A percentile compares a stretch with the other conserved stretches of the same genome.
Conservation (phyloP, 2,797 vertebrate species). For the Trachops cirrhosus region DNA sequence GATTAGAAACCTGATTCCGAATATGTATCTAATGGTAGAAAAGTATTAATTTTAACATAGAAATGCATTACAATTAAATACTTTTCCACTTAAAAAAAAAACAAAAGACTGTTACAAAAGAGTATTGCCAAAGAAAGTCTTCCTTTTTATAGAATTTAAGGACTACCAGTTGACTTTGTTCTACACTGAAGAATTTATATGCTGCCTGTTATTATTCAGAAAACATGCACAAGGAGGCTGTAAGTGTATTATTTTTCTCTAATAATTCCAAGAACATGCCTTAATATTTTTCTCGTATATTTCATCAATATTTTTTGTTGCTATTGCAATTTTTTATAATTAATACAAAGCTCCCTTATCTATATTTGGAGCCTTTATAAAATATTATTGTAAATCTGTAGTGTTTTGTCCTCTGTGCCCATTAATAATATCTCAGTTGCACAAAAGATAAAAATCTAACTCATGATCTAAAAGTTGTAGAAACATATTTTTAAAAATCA, state of each 20-base stretch:
- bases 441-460: conserved; percentile 12
- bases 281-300: background rate
- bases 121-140: background rate
- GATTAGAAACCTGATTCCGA: conserved; percentile 40
- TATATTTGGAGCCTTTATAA: background rate
- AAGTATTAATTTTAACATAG: conserved; percentile 12
- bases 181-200: background rate
- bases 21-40: background rate
- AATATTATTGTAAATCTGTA: background rate
- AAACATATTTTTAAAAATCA: background rate
- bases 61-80: background rate
- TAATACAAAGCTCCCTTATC: background rate
- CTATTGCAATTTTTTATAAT: background rate
- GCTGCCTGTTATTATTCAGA: background rate
- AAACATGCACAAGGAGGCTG: background rate
- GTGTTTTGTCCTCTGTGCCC: background rate
- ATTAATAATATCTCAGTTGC: background rate
- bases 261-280: background rate
- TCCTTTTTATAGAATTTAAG: conserved; percentile 1
- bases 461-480: background rate
- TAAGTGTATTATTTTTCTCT: background rate
- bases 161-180: background rate
- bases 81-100: background rate
- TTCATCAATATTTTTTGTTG: conserved; percentile 12
- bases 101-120: background rate